Evolutionary conservation across 2,113 vertebrate genomes (phyloP).

Genomic region (Sinocyclocheilus maitianheensis): DNA sequence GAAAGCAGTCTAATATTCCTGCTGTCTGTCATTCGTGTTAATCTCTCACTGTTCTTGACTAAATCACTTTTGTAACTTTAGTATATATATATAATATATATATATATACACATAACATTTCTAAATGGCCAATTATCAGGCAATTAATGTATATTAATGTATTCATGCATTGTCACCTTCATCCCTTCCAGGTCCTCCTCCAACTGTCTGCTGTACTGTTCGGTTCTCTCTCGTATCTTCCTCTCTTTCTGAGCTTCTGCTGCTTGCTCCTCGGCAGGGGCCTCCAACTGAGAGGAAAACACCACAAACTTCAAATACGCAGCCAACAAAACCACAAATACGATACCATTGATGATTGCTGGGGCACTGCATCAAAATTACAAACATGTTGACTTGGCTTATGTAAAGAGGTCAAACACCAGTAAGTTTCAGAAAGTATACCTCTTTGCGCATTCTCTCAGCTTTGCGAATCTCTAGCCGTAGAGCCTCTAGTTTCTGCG

Average conservation of each 20-base stretch:
- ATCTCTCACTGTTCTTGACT: too few relatives aligned
- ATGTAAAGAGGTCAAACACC: constrained; percentile 54
- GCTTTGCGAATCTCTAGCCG: constrained; percentile 94
- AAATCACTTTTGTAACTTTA: too few relatives aligned
- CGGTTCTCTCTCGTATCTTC: constrained; percentile 91
- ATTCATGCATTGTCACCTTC: constrained; percentile 76
- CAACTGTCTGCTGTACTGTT: constrained; percentile 92
- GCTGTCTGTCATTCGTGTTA: too few relatives aligned
- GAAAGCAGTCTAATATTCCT: too few relatives aligned
- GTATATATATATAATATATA: too few relatives aligned
- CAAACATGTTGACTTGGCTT: not conserved
- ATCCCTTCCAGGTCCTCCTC: constrained; percentile 93
- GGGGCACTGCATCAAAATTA: constrained; percentile 18
- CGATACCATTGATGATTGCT: constrained; percentile 33
- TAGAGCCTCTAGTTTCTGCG: constrained; percentile 90
- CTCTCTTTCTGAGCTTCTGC: constrained; percentile 92
- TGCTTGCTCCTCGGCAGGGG: constrained; percentile 84
- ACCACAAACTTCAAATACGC: not conserved
- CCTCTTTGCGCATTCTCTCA: constrained; percentile 96
- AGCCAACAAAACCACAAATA: not conserved
- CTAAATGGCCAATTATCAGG: too few relatives aligned
- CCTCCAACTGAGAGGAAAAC: constrained; percentile 81
- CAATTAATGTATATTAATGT: not conserved
- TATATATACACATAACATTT: too few relatives aligned
- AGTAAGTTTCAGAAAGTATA: constrained; percentile 60